A percentile compares a stretch with the other conserved stretches of the same genome.
Conservation (phyloP, 23 tunicate species). For the Oikopleura dioica region DNA sequence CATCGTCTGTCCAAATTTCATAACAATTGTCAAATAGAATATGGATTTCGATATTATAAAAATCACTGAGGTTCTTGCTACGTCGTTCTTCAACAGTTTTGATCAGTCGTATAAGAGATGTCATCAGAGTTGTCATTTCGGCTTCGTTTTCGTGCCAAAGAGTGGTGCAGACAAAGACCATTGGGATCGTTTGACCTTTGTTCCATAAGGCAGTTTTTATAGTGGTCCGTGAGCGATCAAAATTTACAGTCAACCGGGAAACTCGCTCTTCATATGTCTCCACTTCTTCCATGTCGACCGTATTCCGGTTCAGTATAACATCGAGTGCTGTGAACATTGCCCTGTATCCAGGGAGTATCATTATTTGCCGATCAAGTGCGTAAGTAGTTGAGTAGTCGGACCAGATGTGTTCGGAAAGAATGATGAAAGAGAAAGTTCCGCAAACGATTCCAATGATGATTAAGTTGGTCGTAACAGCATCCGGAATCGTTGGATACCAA, state of each 20-base stretch:
- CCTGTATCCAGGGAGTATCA: background rate
- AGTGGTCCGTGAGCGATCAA: background rate
- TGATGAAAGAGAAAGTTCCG: background rate
- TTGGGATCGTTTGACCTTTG: constrained; percentile 20
- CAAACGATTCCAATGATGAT: background rate
- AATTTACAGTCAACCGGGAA: background rate
- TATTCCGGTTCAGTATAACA: background rate
- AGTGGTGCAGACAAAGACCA: constrained; percentile 72
- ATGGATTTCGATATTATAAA: constrained; percentile 60
- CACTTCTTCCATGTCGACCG: background rate
- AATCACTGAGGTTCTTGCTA: constrained; percentile 25
- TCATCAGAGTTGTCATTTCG: constrained; percentile 77
- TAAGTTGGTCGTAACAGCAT: background rate
- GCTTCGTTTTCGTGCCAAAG: constrained; percentile 96
- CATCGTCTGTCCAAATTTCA: constrained; percentile 25
- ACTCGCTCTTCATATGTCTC: background rate
- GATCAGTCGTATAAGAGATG: constrained; percentile 55
- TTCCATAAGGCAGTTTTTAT: background rate
- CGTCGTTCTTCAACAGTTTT: constrained; percentile 23
- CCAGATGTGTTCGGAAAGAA: background rate
- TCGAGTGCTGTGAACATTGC: background rate
- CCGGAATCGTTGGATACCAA: background rate
- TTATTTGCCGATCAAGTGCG: background rate
- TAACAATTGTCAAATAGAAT: constrained; percentile 70
- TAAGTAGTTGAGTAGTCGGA: background rate